Evolutionary conservation across 1,140 invertebrate genomes (phyloP).

Genomic region (Wasmannia auropunctata): DNA sequence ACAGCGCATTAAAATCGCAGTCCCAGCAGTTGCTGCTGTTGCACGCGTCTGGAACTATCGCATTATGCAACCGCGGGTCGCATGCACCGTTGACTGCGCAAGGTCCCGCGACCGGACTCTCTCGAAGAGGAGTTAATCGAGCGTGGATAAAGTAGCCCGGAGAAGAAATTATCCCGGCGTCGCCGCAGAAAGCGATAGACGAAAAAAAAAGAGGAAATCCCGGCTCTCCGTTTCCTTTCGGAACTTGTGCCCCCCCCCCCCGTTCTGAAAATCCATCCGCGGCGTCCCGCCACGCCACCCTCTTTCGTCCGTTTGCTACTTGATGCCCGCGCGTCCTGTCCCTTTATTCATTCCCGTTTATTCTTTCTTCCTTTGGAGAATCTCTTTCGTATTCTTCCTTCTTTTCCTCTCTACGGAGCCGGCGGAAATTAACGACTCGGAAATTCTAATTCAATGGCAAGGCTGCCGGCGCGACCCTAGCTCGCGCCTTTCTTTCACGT

Average conservation of each 20-base stretch:
- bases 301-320: constrained; percentile 13
- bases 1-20: constrained; percentile 2
- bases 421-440: constrained; percentile 73
- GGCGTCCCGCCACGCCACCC: not conserved
- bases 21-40: not conserved
- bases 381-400: not conserved
- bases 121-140: constrained; percentile 67
- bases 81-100: constrained; percentile 56
- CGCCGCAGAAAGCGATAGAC: not conserved
- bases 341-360: constrained; percentile 3
- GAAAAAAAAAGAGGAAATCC: constrained; percentile 25
- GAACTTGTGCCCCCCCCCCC: not conserved
- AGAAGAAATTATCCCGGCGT: constrained; percentile 63
- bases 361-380: not conserved
- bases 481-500: constrained; percentile 65
- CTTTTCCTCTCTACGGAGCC: constrained; percentile 32
- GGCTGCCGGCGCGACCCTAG: constrained; percentile 54
- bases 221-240: not conserved
- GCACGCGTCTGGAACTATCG: constrained; percentile 15
- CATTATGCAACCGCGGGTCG: constrained; percentile 51
- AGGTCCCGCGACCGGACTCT: constrained; percentile 55
- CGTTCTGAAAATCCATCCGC: not conserved
- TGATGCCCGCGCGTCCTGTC: constrained; percentile 13
- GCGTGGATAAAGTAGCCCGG: constrained; percentile 60
- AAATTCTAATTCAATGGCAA: constrained; percentile 77